Conservation (phyloP, 2,888 invertebrate genomes). For the Drosophila eohydei region DNA sequence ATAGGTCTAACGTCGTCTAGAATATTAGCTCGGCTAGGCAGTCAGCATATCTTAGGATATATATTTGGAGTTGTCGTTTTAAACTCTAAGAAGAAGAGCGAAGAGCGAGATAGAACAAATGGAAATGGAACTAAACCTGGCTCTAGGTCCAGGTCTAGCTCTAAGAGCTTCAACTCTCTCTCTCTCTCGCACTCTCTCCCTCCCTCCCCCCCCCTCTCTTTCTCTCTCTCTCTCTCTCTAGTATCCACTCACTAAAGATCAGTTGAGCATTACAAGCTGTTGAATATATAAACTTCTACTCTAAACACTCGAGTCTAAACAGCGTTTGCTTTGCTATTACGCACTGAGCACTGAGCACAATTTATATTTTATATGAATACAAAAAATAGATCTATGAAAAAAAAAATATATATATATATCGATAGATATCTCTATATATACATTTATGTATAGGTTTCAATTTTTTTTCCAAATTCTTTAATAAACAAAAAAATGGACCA, state of each 20-base stretch:
- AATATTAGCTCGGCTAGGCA: too few species aligned
- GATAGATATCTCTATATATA: neutral
- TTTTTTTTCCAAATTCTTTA: slow-evolving; percentile 24
- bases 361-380: neutral
- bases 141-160: too few species aligned
- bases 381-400: slow-evolving; percentile 3
- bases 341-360: slow-evolving; percentile 9
- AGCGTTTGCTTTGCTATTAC: slow-evolving; percentile 24
- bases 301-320: neutral
- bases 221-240: neutral
- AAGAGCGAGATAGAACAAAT: neutral
- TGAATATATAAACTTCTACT: neutral
- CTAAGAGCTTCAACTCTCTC: neutral
- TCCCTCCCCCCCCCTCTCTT: neutral
- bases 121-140: too few species aligned
- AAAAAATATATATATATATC: slow-evolving; percentile 2
- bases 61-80: too few species aligned
- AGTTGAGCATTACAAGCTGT: neutral
- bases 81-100: neutral
- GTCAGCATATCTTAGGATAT: too few species aligned
- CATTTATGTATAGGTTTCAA: neutral
- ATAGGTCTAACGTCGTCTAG: too few species aligned
- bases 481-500: slow-evolving; percentile 51
- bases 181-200: neutral
- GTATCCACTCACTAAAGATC: neutral